Percentiles rank a stretch among this genome's conserved stretches.
These are phyloP conservation scores for Perodicticus potto DNA, from an alignment of 2,797 vertebrate species.

Conservation along the genomic window DNA sequence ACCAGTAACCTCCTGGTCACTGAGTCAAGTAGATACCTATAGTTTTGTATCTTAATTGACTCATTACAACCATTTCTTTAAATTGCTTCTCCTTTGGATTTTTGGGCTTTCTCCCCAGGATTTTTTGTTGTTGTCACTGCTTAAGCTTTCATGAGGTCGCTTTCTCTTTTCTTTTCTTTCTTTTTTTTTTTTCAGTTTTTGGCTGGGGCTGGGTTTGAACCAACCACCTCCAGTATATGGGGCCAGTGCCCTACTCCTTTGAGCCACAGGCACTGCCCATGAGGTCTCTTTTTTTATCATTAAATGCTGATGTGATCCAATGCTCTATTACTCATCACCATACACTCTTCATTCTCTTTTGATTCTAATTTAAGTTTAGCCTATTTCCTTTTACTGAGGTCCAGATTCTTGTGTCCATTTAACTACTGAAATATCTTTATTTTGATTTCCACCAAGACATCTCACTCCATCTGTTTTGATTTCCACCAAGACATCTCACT, in stretches of 20 bases:
- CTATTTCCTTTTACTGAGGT: background rate
- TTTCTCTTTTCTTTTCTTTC: no score
- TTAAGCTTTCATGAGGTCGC: no score
- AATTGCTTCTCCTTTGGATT: background rate
- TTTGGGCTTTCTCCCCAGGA: background rate
- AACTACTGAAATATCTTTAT: background rate
- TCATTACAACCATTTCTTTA: background rate
- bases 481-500: no score
- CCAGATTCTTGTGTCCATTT: no score
- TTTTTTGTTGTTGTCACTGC: background rate
- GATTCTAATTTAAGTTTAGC: background rate
- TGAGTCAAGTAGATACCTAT: background rate
- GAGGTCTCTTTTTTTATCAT: background rate
- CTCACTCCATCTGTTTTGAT: background rate
- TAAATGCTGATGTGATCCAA: background rate
- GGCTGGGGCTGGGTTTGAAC: no score
- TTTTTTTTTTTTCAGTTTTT: no score
- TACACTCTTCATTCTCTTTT: background rate
- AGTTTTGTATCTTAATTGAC: background rate
- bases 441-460: background rate
- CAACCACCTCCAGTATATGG: no score
- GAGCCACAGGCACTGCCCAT: no score
- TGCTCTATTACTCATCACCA: background rate
- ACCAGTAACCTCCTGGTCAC: background rate
- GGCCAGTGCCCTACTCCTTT: no score